A percentile compares a stretch with the other conserved stretches of the same genome.
These are phyloP conservation scores for Coilia nasus DNA, from an alignment of 2,797 vertebrate genomes.

Conservation along the genomic window DNA sequence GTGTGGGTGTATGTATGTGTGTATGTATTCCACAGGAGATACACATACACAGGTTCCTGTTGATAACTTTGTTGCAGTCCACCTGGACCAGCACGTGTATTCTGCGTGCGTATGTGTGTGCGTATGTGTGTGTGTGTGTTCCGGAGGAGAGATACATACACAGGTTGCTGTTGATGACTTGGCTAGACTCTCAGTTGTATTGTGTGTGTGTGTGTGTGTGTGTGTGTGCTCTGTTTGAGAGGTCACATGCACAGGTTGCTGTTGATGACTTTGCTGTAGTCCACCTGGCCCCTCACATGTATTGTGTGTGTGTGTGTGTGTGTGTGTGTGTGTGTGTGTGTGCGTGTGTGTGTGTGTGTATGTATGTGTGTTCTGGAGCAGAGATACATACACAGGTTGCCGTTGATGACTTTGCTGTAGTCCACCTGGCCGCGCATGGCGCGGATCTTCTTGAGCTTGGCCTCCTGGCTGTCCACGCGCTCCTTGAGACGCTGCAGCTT, in stretches of 20 bases:
- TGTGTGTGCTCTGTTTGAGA: not conserved
- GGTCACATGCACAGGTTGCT: slow-evolving; percentile 78
- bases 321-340: not conserved
- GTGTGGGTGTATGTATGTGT: not conserved
- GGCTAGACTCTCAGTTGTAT: too few species aligned
- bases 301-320: not conserved
- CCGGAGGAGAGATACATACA: slow-evolving; percentile 77
- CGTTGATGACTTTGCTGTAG: slow-evolving; percentile 98
- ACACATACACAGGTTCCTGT: slow-evolving; percentile 79
- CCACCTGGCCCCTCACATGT: too few species aligned
- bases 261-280: too few species aligned
- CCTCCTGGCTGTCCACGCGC: slow-evolving; percentile 93
- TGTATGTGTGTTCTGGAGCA: not conserved
- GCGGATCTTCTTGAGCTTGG: slow-evolving; percentile 95
- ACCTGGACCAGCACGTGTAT: too few species aligned
- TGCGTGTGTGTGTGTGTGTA: not conserved
- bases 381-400: slow-evolving; percentile 89
- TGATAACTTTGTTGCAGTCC: too few species aligned
- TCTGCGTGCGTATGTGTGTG: not conserved
- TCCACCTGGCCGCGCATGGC: slow-evolving; percentile 97
- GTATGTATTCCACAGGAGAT: not conserved
- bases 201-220: not conserved
- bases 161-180: slow-evolving; percentile 7
- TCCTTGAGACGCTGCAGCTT: slow-evolving; percentile 97
- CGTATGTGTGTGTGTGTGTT: not conserved